Conservation (phyloP, 2,888 invertebrate genomes). For the Carpatolechia fugitivella region DNA sequence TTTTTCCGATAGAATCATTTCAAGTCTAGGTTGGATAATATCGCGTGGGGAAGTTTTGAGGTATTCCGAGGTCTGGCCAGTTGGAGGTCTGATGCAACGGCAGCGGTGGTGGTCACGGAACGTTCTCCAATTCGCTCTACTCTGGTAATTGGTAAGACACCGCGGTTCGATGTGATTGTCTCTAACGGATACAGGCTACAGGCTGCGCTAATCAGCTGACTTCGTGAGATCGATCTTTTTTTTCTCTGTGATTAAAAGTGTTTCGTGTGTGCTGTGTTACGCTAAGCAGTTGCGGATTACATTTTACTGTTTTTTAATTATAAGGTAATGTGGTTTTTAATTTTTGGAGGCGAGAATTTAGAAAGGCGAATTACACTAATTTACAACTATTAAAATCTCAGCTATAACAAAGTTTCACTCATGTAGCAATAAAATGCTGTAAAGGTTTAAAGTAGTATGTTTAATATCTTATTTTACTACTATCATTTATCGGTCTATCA, state of each 20-base stretch:
- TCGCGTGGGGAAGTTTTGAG: slow-evolving; percentile 5
- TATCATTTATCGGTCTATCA: too few species aligned
- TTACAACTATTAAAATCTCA: too few species aligned
- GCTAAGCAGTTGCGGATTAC: too few species aligned
- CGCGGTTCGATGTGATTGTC: slow-evolving; percentile 1
- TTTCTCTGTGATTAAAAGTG: not conserved
- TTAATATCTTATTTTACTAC: too few species aligned
- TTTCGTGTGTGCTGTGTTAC: not conserved
- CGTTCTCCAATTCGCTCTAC: slow-evolving; percentile 10
- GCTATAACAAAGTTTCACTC: too few species aligned
- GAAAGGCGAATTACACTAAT: too few species aligned
- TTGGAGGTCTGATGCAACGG: slow-evolving; percentile 13
- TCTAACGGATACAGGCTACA: not conserved
- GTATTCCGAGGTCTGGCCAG: not conserved
- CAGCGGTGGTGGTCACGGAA: slow-evolving; percentile 19
- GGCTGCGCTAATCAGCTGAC: not conserved
- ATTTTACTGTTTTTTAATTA: not conserved
- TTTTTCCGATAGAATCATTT: not conserved
- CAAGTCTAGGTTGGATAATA: slow-evolving; percentile 6
- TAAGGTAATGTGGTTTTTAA: not conserved
- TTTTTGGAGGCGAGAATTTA: too few species aligned
- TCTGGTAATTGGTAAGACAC: slow-evolving; percentile 3
- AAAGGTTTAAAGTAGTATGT: too few species aligned
- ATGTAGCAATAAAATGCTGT: too few species aligned
- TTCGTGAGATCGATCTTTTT: not conserved